Base-by-base conservation (phyloP, 1,140 invertebrate genomes). In the Pseudachorutes palmiensis region DNA sequence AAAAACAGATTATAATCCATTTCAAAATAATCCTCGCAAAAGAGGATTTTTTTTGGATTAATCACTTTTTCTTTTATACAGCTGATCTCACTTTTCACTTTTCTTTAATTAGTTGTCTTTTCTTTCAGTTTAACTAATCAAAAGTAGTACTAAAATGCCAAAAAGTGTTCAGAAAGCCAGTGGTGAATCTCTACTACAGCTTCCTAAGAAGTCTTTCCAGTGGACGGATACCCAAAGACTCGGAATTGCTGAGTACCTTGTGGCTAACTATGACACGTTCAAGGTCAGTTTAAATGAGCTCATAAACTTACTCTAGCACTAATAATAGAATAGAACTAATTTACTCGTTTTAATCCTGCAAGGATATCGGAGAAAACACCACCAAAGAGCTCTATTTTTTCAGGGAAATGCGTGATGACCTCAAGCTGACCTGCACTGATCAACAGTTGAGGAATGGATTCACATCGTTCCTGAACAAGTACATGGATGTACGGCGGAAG, bases 381-480 rank as follows among this genome's bases (percentile, higher is more conserved):
- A 19, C 5, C 19, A 41, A 41, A 41, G n/a, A 41, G 36, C 5
- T 41, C 5, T 9, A 41, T 19, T 41, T 41, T 19, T 19, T 41
- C 5, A 41, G 36, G 36, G 19, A 41, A 41, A 41, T 41, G 36
- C 5, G 36, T 5, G 36, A 41, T 41, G 5, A 9, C 5, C 36
- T 41, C 36, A 41, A 41, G 36, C 19, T 41, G 36, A 41, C 36
- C 36, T 41, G 36, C 19, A 41, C 28, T 9, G 66, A 68, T 3
- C 32, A 12, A 12, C 66, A 68, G 57, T 3, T 68, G 14, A 68
- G 65, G 31, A 68, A 68, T 28, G 66, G 66, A 31, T 68, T 68
- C 33, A 22, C 30, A 22, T n/a, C 9, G 19, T 29, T 68, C 2
- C 9, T 68, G 2, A 65, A 65, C 26, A 55, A 55, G 29, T 68